phyloP scores from a whole-genome alignment of 2,113 vertebrate genomes.

The Tupaia tana region DNA sequence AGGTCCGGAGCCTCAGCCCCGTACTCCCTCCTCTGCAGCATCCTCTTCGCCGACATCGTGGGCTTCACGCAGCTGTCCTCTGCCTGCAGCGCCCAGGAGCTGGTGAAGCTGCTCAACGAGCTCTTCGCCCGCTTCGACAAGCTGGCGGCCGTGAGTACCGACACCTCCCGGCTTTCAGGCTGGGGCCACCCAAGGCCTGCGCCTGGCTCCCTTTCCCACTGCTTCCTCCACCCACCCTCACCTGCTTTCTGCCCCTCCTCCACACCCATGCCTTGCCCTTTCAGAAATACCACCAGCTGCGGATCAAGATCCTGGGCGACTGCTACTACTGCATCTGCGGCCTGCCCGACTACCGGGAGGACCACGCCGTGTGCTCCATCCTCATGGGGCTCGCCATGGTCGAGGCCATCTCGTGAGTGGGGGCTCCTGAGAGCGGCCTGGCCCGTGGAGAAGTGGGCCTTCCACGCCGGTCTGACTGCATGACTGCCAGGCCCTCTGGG shows the following conservation, averaged over 20 bases:
- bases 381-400: slow-evolving; percentile 97
- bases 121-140: slow-evolving; percentile 97
- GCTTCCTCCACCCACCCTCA: no score
- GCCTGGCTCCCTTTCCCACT: rapidly evolving
- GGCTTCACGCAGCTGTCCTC: slow-evolving; percentile 98
- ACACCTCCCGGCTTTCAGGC: no score
- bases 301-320: slow-evolving; percentile 97
- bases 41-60: slow-evolving; percentile 97
- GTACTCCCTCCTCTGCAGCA: slow-evolving; percentile 85
- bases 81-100: slow-evolving; percentile 94
- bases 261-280: not conserved
- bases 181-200: no score
- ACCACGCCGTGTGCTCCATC: slow-evolving; percentile 96
- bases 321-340: slow-evolving; percentile 99
- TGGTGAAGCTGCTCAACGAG: slow-evolving; percentile 96
- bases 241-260: not conserved
- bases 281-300: slow-evolving; percentile 94
- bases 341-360: slow-evolving; percentile 94
- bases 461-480: rapidly evolving
- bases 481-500: not conserved
- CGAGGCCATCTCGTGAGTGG: slow-evolving; percentile 95
- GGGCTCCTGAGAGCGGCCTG: not conserved
- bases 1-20: not conserved
- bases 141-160: slow-evolving; percentile 92
- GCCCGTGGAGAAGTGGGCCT: not conserved